These are phyloP conservation scores for Sitobion miscanthi DNA, from an alignment of 1,140 invertebrate species.

Conservation along the genomic window DNA sequence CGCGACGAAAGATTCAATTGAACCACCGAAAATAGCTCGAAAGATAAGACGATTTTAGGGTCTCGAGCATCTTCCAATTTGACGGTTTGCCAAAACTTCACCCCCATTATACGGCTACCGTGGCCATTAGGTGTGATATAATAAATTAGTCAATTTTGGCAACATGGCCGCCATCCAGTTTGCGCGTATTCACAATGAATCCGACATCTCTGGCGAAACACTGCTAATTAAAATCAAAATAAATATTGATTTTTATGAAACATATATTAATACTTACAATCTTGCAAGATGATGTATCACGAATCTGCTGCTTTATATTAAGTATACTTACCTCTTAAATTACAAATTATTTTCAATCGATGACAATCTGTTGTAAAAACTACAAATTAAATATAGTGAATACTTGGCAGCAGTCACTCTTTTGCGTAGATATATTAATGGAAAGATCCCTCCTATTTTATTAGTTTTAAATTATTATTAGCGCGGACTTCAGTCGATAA, in stretches of 20 bases:
- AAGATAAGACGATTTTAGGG: slow-evolving; percentile 37
- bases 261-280: not conserved
- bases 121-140: slow-evolving; percentile 30
- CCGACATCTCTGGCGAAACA: not conserved
- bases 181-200: slow-evolving; percentile 8
- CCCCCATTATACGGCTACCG: not conserved
- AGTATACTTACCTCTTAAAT: not conserved
- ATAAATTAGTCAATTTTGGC: slow-evolving; percentile 54
- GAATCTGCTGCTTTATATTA: too few relatives aligned
- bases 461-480: too few relatives aligned
- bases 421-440: too few relatives aligned
- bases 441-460: too few relatives aligned
- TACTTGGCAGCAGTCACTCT: too few relatives aligned
- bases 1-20: slow-evolving; percentile 12
- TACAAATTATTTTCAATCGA: not conserved
- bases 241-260: not conserved
- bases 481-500: too few relatives aligned
- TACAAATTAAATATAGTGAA: too few relatives aligned
- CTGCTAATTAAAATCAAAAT: slow-evolving; percentile 40
- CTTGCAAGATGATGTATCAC: not conserved
- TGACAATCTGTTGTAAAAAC: too few relatives aligned
- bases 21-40: slow-evolving; percentile 32
- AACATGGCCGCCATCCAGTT: not conserved
- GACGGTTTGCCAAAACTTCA: slow-evolving; percentile 41
- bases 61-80: slow-evolving; percentile 28